Evolutionary conservation across 2,888 invertebrate species (phyloP).

Genomic region (Diogma glabrata): DNA sequence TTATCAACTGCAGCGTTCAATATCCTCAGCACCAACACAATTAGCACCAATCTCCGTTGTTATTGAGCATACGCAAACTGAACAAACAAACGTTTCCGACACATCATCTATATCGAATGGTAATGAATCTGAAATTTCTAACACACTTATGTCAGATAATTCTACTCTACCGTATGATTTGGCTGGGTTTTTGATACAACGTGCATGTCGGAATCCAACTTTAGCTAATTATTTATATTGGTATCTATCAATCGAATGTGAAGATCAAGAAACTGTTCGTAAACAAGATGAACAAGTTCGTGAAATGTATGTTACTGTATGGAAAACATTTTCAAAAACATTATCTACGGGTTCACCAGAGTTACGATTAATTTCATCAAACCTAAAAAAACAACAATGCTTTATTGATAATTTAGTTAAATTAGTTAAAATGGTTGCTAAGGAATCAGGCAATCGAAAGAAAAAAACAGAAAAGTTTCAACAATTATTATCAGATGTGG

Average conservation of each 20-base stretch:
- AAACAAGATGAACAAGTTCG: conserved; percentile 62
- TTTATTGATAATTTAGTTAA: conserved; percentile 86
- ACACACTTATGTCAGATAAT: conserved; percentile 39
- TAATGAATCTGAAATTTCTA: conserved; percentile 39
- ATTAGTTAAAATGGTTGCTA: conserved; percentile 74
- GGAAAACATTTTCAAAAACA: conserved; percentile 70
- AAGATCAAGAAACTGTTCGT: conserved; percentile 61
- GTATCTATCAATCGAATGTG: conserved; percentile 91
- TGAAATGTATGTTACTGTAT: conserved; percentile 82
- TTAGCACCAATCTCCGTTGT: conserved; percentile 7
- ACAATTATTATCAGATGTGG: conserved; percentile 66
- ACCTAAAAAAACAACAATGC: conserved; percentile 72
- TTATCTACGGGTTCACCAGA: conserved; percentile 50
- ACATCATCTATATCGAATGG: conserved; percentile 15
- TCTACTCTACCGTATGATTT: conserved; percentile 48
- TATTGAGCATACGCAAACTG: conserved; percentile 22
- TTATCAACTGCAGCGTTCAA: not conserved
- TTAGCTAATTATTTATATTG: conserved; percentile 97
- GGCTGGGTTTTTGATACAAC: conserved; percentile 78
- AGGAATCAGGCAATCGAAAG: conserved; percentile 83
- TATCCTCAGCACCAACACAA: conserved; percentile 10
- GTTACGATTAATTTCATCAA: conserved; percentile 61
- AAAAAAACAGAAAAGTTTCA: conserved; percentile 87
- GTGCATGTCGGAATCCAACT: conserved; percentile 79
- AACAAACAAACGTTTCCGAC: conserved; percentile 23